Conservation (phyloP, 2,113 vertebrate genomes). For the Emydocephalus ijimae region DNA sequence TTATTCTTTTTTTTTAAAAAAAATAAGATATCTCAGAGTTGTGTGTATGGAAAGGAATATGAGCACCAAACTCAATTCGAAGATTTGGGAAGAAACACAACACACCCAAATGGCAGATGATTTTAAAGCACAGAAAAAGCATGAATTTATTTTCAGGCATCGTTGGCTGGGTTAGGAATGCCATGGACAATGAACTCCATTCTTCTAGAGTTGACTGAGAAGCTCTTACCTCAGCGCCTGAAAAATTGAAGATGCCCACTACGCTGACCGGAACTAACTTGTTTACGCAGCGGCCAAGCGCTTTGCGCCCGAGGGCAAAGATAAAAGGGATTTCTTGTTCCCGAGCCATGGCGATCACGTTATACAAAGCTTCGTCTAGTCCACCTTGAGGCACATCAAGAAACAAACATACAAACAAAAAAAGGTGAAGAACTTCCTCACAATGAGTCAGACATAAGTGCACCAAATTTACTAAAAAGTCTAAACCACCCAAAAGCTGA, state of each 20-base stretch:
- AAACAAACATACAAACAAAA: neutral
- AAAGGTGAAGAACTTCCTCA: slow-evolving; percentile 4
- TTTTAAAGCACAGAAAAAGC: neutral
- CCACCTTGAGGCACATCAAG: slow-evolving; percentile 74
- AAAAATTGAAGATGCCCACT: slow-evolving; percentile 96
- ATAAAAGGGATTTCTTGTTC: slow-evolving; percentile 98
- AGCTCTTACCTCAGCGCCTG: slow-evolving; percentile 87
- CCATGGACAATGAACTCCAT: neutral
- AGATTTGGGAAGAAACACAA: neutral
- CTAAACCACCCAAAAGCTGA: neutral
- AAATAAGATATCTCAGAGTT: neutral
- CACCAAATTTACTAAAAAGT: neutral
- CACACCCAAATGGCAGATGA: neutral
- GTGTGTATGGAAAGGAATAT: neutral
- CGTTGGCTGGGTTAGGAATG: neutral
- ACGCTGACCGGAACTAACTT: slow-evolving; percentile 97
- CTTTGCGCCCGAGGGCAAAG: slow-evolving; percentile 94
- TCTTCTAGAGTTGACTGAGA: neutral
- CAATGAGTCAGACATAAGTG: neutral
- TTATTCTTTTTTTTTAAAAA: neutral
- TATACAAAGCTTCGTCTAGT: slow-evolving; percentile 94
- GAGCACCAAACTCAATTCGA: neutral
- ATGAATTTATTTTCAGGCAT: neutral
- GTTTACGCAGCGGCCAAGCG: slow-evolving; percentile 95
- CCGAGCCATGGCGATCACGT: slow-evolving; percentile 96